These are phyloP conservation scores for Macheiramphus alcinus DNA, from an alignment of 2,113 vertebrate genomes.

Conservation along the genomic window DNA sequence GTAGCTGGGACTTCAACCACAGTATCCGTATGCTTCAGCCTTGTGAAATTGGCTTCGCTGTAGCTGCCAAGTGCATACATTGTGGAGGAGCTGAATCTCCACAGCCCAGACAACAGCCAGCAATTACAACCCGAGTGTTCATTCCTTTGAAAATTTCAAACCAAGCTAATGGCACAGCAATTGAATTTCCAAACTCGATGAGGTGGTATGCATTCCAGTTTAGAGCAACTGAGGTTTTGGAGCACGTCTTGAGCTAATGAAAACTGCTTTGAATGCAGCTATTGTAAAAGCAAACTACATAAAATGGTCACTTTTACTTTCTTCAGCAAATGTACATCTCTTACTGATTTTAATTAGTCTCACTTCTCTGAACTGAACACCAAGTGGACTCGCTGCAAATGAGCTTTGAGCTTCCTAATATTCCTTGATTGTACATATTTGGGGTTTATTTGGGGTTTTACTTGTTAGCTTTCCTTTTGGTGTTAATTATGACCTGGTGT, in stretches of 20 bases:
- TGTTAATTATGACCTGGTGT: neutral
- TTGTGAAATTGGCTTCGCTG: neutral
- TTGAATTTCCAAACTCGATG: fast-evolving
- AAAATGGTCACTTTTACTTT: neutral
- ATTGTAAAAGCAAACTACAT: neutral
- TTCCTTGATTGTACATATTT: neutral
- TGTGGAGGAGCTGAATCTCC: neutral
- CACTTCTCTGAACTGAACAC: neutral
- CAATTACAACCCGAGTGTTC: neutral
- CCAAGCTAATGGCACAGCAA: neutral
- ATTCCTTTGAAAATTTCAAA: neutral
- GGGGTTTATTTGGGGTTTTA: neutral
- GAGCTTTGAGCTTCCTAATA: neutral
- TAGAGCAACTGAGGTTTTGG: neutral
- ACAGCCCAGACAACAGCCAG: neutral
- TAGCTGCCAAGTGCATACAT: neutral
- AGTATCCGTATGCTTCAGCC: neutral
- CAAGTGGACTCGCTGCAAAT: neutral
- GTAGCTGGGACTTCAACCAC: neutral
- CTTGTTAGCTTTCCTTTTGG: neutral
- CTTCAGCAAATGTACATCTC: neutral
- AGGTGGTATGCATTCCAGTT: neutral
- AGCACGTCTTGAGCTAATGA: neutral
- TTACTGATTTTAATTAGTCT: neutral
- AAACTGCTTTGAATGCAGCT: neutral